These are phyloP conservation scores for Chymomyza costata DNA, from an alignment of 1,140 invertebrate species.

Conservation along the genomic window DNA sequence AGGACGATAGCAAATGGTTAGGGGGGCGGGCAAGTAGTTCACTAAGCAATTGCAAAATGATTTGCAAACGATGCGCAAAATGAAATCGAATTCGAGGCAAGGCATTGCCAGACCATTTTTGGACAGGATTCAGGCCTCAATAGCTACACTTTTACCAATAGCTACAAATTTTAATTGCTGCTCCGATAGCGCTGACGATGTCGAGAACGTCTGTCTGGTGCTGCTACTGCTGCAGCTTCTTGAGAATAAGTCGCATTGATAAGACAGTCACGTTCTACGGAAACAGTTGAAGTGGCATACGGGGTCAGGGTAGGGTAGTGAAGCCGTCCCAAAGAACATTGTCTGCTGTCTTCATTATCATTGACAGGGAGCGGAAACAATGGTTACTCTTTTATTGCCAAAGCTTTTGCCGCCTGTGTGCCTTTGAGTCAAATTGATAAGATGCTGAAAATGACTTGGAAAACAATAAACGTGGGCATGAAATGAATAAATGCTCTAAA, in stretches of 20 bases:
- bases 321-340: conserved; percentile 36
- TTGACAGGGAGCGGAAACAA: conserved; percentile 54
- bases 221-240: conserved; percentile 7
- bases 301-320: conserved; percentile 7
- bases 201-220: conserved; percentile 10
- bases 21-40: conserved; percentile 26
- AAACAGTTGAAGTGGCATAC: conserved; percentile 24
- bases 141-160: conserved; percentile 38
- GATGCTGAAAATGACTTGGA: conserved; percentile 66
- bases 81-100: conserved; percentile 47
- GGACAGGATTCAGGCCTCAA: conserved; percentile 15
- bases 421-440: conserved; percentile 67
- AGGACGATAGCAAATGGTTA: not conserved
- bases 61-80: conserved; percentile 64
- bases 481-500: conserved; percentile 46
- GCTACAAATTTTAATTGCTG: conserved; percentile 70
- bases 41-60: conserved; percentile 60
- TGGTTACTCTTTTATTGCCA: conserved; percentile 68
- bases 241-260: conserved; percentile 59
- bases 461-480: conserved; percentile 72
- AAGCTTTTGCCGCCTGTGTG: conserved; percentile 26
- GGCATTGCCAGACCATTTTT: too few species aligned
- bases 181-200: conserved; percentile 48
- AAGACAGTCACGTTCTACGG: conserved; percentile 63
- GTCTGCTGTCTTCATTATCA: conserved; percentile 69